A percentile compares a stretch with the other conserved stretches of the same genome.
phyloP scores from a whole-genome alignment of 1,140 invertebrate genomes.

The Lordiphosa stackelbergi region DNA sequence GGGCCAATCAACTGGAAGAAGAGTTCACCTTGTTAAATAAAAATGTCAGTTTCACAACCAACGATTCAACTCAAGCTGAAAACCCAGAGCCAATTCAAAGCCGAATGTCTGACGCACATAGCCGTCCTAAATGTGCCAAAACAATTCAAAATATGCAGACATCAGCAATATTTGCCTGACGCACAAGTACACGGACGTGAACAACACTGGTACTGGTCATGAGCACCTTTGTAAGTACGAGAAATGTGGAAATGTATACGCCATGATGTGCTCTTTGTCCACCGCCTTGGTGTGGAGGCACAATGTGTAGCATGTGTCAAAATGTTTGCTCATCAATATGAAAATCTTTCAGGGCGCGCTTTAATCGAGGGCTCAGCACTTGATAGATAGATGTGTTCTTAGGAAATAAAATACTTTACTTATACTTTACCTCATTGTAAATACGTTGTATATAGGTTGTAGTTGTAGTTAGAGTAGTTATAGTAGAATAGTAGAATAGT shows the following conservation, averaged over 20 bases:
- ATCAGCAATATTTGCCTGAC: constrained; percentile 18
- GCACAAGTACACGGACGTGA: constrained; percentile 10
- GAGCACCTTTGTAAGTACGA: not conserved
- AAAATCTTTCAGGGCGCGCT: too few species aligned
- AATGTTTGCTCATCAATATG: constrained; percentile 58
- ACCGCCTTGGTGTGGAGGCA: constrained; percentile 6
- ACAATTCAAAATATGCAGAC: constrained; percentile 55
- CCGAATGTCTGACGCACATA: constrained; percentile 8
- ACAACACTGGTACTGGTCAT: not conserved
- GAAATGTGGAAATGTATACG: not conserved
- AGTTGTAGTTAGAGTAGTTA: constrained; percentile 65
- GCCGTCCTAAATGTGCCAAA: constrained; percentile 28
- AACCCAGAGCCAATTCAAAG: not conserved
- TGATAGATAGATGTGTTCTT: constrained; percentile 24
- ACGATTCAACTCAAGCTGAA: too few species aligned
- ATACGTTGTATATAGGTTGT: constrained; percentile 75
- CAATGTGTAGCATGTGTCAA: constrained; percentile 56
- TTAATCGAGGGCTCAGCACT: constrained; percentile 32
- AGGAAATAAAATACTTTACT: constrained; percentile 48
- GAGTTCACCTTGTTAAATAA: too few species aligned
- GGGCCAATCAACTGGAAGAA: too few species aligned
- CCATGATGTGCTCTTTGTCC: constrained; percentile 1
- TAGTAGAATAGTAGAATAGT: constrained; percentile 75
- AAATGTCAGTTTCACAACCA: too few species aligned
- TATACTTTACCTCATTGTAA: constrained; percentile 77